These are phyloP conservation scores for Pelusios castaneus DNA, from an alignment of 2,113 vertebrate genomes.

Conservation along the genomic window DNA sequence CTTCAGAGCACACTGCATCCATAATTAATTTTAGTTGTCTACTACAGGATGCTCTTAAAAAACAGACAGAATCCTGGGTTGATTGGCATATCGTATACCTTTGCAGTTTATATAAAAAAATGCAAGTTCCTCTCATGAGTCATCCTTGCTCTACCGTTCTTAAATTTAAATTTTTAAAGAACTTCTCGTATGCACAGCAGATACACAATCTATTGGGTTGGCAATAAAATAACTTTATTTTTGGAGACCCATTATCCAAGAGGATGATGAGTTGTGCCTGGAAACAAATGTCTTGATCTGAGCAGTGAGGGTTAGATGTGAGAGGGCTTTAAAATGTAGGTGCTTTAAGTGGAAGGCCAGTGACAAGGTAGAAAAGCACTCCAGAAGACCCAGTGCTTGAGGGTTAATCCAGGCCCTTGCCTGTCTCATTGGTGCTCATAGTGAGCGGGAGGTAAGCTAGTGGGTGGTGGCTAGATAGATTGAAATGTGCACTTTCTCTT, in stretches of 20 bases:
- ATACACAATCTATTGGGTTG: not conserved
- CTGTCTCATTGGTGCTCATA: not conserved
- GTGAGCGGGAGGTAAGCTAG: not conserved
- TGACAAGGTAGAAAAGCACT: not conserved
- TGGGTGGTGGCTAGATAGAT: not conserved
- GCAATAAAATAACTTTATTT: not conserved
- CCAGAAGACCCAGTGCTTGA: not conserved
- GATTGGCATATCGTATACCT: not conserved
- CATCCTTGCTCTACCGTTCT: not conserved
- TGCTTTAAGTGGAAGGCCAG: fast-evolving
- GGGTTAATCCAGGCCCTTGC: not conserved
- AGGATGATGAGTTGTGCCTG: not conserved
- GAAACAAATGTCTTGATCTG: not conserved
- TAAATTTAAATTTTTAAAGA: not conserved
- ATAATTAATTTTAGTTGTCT: not conserved
- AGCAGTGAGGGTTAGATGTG: not conserved
- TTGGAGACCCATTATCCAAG: not conserved
- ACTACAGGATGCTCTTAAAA: not conserved
- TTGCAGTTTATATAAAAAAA: not conserved
- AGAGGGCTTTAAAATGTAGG: not conserved
- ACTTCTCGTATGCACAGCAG: not conserved
- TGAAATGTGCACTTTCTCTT: not conserved
- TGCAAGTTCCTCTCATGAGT: fast-evolving
- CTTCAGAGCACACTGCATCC: not conserved
- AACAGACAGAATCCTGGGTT: not conserved